Percentiles rank a stretch among this genome's conserved stretches.
phyloP scores from a whole-genome alignment of 2,113 vertebrate genomes.

The Heterotis niloticus region DNA sequence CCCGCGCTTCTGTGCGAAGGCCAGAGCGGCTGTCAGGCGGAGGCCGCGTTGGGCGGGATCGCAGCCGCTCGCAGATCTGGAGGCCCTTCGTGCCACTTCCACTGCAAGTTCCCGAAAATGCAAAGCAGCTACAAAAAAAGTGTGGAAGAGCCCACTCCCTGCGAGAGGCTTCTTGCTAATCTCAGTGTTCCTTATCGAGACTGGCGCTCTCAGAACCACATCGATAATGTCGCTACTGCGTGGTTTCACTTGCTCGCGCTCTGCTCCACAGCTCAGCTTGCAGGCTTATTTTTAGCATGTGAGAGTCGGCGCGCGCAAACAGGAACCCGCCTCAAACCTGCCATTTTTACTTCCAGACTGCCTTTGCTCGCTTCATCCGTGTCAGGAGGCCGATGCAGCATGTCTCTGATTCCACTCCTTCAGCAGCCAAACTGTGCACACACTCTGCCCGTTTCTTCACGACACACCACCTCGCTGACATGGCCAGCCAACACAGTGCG shows the following conservation, averaged over 20 bases:
- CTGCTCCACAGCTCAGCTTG: conserved; percentile 47
- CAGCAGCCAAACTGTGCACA: too few relatives aligned
- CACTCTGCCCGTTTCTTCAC: too few relatives aligned
- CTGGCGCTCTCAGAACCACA: conserved; percentile 35
- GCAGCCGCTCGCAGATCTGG: neutral
- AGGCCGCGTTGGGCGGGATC: neutral
- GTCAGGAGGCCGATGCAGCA: conserved; percentile 11
- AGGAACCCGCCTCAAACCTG: conserved; percentile 52
- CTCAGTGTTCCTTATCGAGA: conserved; percentile 43
- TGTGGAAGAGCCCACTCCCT: conserved; percentile 40
- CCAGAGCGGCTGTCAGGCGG: neutral
- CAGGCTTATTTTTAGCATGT: conserved; percentile 61
- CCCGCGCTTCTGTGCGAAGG: neutral
- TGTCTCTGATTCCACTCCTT: too few relatives aligned
- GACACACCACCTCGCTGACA: too few relatives aligned
- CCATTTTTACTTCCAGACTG: conserved; percentile 43
- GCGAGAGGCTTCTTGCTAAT: conserved; percentile 35
- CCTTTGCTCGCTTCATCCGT: conserved; percentile 17
- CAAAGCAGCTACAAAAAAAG: conserved; percentile 33
- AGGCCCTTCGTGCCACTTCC: conserved; percentile 39
- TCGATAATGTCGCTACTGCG: conserved; percentile 40
- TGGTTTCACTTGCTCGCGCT: conserved; percentile 49
- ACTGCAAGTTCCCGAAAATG: conserved; percentile 59
- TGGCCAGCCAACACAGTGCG: too few relatives aligned
- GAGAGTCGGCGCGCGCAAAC: conserved; percentile 49